Conservation (phyloP, 2,888 invertebrate species). For the Eupithecia insigniata region DNA sequence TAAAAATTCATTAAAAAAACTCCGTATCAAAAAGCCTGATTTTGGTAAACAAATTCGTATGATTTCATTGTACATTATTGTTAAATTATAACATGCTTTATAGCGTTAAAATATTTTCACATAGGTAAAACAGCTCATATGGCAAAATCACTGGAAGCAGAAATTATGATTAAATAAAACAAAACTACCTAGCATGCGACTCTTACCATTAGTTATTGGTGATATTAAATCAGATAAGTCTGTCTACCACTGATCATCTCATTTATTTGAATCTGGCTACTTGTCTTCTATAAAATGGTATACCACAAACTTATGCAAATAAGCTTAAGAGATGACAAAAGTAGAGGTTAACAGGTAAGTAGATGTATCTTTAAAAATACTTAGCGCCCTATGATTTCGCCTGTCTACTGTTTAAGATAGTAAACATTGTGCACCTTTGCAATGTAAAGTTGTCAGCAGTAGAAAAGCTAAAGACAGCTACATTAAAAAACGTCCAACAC, state of each 20-base stretch:
- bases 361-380: not conserved
- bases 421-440: conserved; percentile 8
- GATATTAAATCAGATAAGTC: not conserved
- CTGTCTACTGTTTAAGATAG: not conserved
- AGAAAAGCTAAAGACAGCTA: conserved; percentile 49
- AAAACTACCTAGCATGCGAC: not conserved
- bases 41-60: conserved; percentile 38
- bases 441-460: conserved; percentile 21
- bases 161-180: not conserved
- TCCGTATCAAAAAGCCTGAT: conserved; percentile 24
- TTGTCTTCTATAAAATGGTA: not conserved
- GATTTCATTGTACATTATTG: conserved; percentile 28
- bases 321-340: not conserved
- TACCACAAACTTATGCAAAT: not conserved
- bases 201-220: not conserved
- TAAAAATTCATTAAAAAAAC: conserved; percentile 3
- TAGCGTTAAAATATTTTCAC: not conserved
- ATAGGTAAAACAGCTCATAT: not conserved
- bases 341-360: not conserved
- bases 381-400: not conserved
- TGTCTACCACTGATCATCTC: not conserved
- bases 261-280: not conserved
- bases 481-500: conserved; percentile 66
- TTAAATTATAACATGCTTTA: not conserved
- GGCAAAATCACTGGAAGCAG: not conserved